Percentiles rank a stretch among this genome's conserved stretches.
Conservation (phyloP, 2,888 invertebrate species). For the Trissoscelio sp. region DNA sequence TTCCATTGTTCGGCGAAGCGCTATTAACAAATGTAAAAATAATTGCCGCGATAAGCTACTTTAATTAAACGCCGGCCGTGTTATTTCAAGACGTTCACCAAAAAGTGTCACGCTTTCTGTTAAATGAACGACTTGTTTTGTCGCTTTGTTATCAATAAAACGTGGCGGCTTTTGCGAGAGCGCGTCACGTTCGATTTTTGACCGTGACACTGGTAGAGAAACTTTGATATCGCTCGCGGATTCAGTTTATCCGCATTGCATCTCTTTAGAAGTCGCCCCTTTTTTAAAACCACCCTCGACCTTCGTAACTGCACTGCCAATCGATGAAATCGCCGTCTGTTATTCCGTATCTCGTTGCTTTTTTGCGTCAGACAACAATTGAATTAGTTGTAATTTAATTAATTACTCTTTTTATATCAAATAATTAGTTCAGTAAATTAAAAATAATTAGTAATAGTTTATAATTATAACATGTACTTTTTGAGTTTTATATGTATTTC, state of each 20-base stretch:
- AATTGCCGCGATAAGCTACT: neutral
- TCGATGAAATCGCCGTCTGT: slow-evolving; percentile 27
- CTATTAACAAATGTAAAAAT: slow-evolving; percentile 10
- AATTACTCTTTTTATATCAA: neutral
- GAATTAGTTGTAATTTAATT: neutral
- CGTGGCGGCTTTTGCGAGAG: neutral
- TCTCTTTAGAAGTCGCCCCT: slow-evolving; percentile 25
- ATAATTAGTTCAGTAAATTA: too few relatives aligned
- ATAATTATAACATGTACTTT: too few relatives aligned
- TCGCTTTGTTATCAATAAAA: neutral
- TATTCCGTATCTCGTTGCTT: neutral
- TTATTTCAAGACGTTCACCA: neutral
- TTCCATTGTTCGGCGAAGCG: neutral
- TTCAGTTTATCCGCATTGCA: slow-evolving; percentile 23
- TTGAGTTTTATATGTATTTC: too few relatives aligned
- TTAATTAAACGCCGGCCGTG: slow-evolving; percentile 6
- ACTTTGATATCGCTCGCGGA: neutral
- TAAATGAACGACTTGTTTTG: neutral
- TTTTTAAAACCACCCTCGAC: slow-evolving; percentile 43
- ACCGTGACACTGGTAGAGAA: slow-evolving; percentile 31
- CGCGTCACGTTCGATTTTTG: slow-evolving; percentile 5
- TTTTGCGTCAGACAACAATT: neutral
- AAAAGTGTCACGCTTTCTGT: neutral
- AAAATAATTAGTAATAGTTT: too few relatives aligned
- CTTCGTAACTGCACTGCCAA: slow-evolving; percentile 35